Evolutionary conservation across 2,113 vertebrate genomes (phyloP).

Genomic region (Cichladusa arquata): DNA sequence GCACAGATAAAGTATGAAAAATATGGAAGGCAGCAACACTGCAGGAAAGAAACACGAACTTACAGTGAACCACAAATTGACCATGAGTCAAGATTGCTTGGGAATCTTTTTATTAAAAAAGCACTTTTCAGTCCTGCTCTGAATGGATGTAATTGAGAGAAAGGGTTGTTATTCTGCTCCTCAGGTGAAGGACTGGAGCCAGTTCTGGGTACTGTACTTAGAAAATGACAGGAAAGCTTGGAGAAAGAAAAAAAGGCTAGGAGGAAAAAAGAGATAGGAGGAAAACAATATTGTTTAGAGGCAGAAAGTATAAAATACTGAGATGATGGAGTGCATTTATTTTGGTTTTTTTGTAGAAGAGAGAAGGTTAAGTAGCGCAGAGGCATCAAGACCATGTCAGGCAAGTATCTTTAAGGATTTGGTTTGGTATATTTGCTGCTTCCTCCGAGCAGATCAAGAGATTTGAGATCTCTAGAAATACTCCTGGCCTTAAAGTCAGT

Average conservation of each 20-base stretch:
- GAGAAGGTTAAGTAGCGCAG: background rate
- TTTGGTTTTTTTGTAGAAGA: background rate
- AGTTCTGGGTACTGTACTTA: background rate
- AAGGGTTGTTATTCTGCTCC: background rate
- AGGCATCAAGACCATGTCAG: background rate
- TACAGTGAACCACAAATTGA: background rate
- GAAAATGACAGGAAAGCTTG: background rate
- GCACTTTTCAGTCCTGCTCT: background rate
- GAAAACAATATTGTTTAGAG: background rate
- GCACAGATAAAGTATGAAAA: background rate
- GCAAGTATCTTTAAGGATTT: background rate
- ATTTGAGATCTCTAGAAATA: background rate
- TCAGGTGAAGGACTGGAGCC: background rate
- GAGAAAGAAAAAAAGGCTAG: background rate
- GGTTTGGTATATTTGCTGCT: background rate
- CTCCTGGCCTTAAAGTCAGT: background rate
- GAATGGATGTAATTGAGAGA: background rate
- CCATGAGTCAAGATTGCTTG: background rate
- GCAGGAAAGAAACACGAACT: background rate
- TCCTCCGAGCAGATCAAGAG: background rate
- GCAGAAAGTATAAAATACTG: rapidly evolving
- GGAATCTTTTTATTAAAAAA: background rate
- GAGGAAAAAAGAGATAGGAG: background rate
- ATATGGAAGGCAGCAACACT: background rate
- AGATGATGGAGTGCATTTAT: background rate